Conservation (phyloP, 2,888 invertebrate species). For the Habrosyne pyritoides region DNA sequence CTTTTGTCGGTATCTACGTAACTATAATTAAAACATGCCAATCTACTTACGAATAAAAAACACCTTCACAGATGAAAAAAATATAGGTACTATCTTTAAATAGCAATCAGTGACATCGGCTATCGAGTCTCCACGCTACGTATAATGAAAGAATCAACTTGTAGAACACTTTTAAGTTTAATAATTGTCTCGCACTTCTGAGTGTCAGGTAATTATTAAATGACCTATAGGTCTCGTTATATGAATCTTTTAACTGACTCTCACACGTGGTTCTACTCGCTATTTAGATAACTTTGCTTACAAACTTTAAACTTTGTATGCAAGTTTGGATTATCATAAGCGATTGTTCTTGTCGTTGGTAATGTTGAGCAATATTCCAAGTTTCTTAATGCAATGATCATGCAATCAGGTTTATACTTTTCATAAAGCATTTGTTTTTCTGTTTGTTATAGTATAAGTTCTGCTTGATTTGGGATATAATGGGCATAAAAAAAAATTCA, state of each 20-base stretch:
- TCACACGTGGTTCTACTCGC: neutral
- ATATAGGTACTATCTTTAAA: neutral
- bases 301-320: neutral
- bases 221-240: too few relatives aligned
- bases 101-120: conserved; percentile 4
- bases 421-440: too few relatives aligned
- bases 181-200: neutral
- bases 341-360: neutral
- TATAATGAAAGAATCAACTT: neutral
- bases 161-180: neutral
- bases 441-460: too few relatives aligned
- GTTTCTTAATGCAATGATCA: neutral
- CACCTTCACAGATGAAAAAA: neutral
- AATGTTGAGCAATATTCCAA: neutral
- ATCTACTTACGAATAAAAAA: neutral
- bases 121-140: neutral
- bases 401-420: neutral
- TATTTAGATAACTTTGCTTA: neutral
- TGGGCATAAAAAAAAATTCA: neutral
- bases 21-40: neutral
- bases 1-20: neutral
- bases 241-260: neutral
- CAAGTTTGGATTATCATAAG: neutral
- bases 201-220: too few relatives aligned
- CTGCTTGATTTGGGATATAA: too few relatives aligned